Evolutionary conservation across 2,888 invertebrate genomes (phyloP), one percentile per base, ranked within the genome.

Genomic region (Melipona bicolor): DNA sequence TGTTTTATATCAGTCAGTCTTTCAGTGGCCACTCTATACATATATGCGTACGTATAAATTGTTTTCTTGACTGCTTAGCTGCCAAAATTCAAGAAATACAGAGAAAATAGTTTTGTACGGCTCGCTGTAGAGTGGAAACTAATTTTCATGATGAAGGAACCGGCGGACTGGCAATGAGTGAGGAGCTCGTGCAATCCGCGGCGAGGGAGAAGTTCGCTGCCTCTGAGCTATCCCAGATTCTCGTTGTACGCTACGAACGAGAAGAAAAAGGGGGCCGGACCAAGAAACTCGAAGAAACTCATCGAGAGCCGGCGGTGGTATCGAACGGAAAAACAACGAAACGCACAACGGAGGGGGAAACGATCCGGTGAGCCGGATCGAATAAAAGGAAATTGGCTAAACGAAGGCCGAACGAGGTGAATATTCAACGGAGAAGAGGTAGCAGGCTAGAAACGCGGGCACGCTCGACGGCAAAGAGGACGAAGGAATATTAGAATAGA

Each of bases 311-410:
- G 62, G 9, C 11, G n/a, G n/a, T 32, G 49, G 32, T 32, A 49
- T 50, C 64, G 56, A 6, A 43, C 43, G 36, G 32, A 52, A 65
- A 65, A 79, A 65, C 52, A 56, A 70, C 59, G 64, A 36, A 65
- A 70, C 56, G 36, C 43, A 43, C 43, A 43, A 43, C 27, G 64
- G 17, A n/a, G 61, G 24, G 19, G 17, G 61, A 17, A n/a, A 64
- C 52, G 24, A 68, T 65, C 21, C 27, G 24, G 54, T 43, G 43
- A 0, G 24, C 21, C 9, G 24, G 11, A 59, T 67, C 65, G 72
- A 82, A 79, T 75, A 83, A 84, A 83, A 84, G 79, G 72, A 83
- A 81, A 87, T 87, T 85, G 81, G 84, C 78, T 79, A 68, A 43
- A 43, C 43, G 72, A 73, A 68, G 71, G 54, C 82, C 70, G 73